Base-by-base conservation (phyloP, 1,140 invertebrate genomes). In the Papilio helenus region DNA sequence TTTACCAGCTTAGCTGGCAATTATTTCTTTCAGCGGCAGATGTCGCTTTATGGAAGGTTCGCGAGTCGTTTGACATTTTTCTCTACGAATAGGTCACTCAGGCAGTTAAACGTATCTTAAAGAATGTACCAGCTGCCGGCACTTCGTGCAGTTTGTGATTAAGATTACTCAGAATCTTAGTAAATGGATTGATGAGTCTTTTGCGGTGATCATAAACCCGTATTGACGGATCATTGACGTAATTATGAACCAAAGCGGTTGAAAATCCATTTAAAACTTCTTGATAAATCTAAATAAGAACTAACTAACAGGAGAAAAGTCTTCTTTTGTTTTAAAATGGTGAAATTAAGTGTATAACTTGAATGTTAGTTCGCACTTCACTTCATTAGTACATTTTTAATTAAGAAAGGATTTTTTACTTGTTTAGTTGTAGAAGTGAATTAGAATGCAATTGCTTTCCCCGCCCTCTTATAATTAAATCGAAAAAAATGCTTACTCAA, bases 1-100 rank as follows among this genome's bases (percentile, higher is more conserved):
- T 89, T 86, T 86, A 85, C 79, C 83, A 74, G 72, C 72, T 74
- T 74, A 72, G 71, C 77, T 39, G 76, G 85, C 85, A 87, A 89
- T 89, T 88, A 87, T 81, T 85, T 80, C 82, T 89, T 88, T 88
- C 86, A 88, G 82, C 49, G 79, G 87, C 90, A 93, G 91, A 91
- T 92, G 90, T 87, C 78, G 79, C 26, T 88, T 80, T 87, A 87
- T 79, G 86, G 85, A 81, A 73, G 72, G 81, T 79, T 71, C 80
- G 81, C 68, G 79, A 80, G 79, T 83, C 85, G 87, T 87, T 89
- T 87, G 83, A 86, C 82, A 84, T 88, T 89, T 82, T 85, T 85
- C 82, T 85, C 86, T 88, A 85, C 42, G 72, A 73, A 73, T 73
- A 73, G 72, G 72, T 83, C 80, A 78, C 23, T 68, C 29, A 78